Conservation (phyloP, 2,888 invertebrate species). For the Coelogynopora nodosa region DNA sequence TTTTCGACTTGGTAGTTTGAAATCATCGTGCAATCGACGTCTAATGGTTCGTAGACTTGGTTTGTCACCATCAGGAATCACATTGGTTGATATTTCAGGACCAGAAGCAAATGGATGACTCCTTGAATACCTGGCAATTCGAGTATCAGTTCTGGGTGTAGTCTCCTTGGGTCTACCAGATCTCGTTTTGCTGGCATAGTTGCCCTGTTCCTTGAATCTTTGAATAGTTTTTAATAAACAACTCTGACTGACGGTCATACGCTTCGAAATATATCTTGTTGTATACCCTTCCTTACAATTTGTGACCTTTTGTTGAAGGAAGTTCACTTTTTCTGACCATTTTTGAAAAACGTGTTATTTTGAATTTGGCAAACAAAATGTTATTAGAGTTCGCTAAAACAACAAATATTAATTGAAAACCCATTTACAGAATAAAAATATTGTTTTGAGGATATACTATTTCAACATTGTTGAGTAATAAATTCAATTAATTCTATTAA, state of each 20-base stretch:
- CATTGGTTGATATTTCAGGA: too few relatives aligned
- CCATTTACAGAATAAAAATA: neutral
- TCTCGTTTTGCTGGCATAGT: neutral
- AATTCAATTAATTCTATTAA: neutral
- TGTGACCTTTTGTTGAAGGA: neutral
- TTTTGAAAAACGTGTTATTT: neutral
- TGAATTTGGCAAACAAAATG: neutral
- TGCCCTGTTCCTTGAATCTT: neutral
- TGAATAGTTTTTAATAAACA: neutral
- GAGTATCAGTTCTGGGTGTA: constrained; percentile 24
- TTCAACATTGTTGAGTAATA: neutral
- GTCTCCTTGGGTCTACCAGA: constrained; percentile 23
- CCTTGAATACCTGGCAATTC: constrained; percentile 23
- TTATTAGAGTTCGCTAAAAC: neutral
- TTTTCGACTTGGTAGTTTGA: too few relatives aligned
- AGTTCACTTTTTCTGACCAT: neutral
- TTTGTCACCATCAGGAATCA: too few relatives aligned
- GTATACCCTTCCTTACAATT: neutral
- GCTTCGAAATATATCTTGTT: neutral
- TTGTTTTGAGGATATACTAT: neutral
- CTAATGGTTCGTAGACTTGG: too few relatives aligned
- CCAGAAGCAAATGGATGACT: neutral
- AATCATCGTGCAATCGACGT: too few relatives aligned
- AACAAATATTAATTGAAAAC: neutral
- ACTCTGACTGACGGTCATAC: neutral